A percentile compares a stretch with the other conserved stretches of the same genome.
These are phyloP conservation scores for Antheraea mylitta DNA, from an alignment of 1,140 invertebrate species.

Conservation along the genomic window DNA sequence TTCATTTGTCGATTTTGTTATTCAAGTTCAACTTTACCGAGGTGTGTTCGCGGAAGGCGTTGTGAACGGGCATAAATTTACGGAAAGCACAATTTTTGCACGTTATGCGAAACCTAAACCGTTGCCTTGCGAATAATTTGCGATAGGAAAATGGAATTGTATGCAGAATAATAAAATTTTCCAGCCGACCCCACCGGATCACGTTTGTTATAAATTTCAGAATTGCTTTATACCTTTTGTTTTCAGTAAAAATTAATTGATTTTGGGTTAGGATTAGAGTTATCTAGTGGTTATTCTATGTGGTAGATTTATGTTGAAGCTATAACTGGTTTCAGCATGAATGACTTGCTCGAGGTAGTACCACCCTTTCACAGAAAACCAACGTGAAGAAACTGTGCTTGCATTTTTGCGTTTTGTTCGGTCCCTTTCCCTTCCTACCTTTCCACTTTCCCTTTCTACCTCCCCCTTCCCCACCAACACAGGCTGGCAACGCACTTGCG, in stretches of 20 bases:
- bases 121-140: constrained; percentile 61
- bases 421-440: no score
- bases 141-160: constrained; percentile 69
- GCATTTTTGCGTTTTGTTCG: no score
- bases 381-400: no score
- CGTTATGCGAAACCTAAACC: constrained; percentile 63
- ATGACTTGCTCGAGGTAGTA: no score
- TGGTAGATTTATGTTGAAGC: no score
- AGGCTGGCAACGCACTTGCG: no score
- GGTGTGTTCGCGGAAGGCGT: constrained; percentile 28
- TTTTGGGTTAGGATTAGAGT: no score
- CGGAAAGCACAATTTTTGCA: constrained; percentile 47
- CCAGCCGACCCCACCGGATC: constrained; percentile 46
- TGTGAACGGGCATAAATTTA: constrained; percentile 40
- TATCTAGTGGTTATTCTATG: no score
- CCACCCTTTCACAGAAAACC: no score
- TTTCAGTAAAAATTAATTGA: not conserved
- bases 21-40: not conserved
- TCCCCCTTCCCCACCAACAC: no score
- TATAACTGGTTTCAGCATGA: no score
- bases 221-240: constrained; percentile 17
- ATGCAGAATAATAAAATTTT: constrained; percentile 53
- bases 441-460: no score
- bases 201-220: constrained; percentile 56
- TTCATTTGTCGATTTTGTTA: constrained; percentile 9